phyloP scores from a whole-genome alignment of 2,797 vertebrate genomes.

The Sardinella longiceps region DNA sequence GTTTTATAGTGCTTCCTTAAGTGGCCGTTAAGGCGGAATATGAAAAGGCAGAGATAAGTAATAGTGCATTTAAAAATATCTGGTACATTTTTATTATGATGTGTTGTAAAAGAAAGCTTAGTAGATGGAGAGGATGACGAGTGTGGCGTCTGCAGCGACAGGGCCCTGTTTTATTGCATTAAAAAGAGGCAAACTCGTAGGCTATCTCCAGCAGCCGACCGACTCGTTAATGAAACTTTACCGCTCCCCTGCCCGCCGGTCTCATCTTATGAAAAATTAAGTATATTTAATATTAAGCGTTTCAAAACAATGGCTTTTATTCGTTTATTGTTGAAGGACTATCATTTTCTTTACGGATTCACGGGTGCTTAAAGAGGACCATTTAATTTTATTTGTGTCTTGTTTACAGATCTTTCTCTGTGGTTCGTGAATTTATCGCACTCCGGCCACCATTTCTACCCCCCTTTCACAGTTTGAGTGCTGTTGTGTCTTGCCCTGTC shows the following conservation, averaged over 20 bases:
- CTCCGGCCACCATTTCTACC: not conserved
- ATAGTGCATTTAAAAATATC: conserved; percentile 87
- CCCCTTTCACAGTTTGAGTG: not conserved
- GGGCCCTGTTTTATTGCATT: conserved; percentile 89
- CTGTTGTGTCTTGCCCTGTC: not conserved
- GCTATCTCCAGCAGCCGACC: conserved; percentile 58
- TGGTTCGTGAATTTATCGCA: not conserved
- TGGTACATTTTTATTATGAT: conserved; percentile 36
- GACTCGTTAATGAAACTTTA: conserved; percentile 81
- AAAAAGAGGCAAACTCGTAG: conserved; percentile 83
- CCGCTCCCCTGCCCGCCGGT: conserved; percentile 74
- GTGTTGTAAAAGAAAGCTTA: conserved; percentile 80
- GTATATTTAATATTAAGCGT: conserved; percentile 85
- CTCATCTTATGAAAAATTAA: conserved; percentile 90
- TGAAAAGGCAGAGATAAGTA: conserved; percentile 94
- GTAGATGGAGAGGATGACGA: conserved; percentile 66
- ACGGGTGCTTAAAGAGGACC: not conserved
- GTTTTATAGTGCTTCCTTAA: conserved; percentile 91
- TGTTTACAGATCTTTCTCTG: conserved; percentile 20
- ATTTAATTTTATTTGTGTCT: conserved; percentile 22
- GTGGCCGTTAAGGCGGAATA: conserved; percentile 92
- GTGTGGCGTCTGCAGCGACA: conserved; percentile 33
- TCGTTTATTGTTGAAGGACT: conserved; percentile 13
- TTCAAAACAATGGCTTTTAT: conserved; percentile 72
- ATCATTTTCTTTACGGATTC: conserved; percentile 13